Percentiles rank a stretch among this genome's conserved stretches.
phyloP scores from a whole-genome alignment of 2,797 vertebrate species.

The Lacerta agilis region DNA sequence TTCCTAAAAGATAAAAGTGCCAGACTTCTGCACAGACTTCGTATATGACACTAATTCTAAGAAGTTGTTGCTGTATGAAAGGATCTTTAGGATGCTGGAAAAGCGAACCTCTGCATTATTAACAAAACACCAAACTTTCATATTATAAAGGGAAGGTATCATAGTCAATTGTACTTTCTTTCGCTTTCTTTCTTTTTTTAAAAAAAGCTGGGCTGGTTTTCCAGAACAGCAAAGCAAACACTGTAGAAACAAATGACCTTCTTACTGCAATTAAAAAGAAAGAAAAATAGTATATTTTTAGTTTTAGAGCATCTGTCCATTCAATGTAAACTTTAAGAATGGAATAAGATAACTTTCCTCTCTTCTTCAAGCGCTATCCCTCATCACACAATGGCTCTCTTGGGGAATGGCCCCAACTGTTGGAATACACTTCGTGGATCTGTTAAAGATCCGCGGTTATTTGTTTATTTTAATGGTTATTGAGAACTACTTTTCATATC shows the following conservation, averaged over 20 bases:
- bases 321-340: conserved; percentile 3
- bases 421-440: too few species aligned
- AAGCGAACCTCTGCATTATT: not conserved
- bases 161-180: conserved; percentile 33
- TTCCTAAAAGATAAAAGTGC: conserved; percentile 20
- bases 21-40: not conserved
- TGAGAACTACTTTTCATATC: too few species aligned
- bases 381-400: conserved; percentile 27
- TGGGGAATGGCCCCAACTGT: not conserved
- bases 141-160: conserved; percentile 21
- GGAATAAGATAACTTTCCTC: not conserved
- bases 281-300: conserved; percentile 1
- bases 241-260: conserved; percentile 12
- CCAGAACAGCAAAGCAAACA: conserved; percentile 40
- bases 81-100: conserved; percentile 13
- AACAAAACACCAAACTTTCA: not conserved
- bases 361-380: not conserved
- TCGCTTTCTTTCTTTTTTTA: too few species aligned
- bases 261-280: conserved; percentile 49
- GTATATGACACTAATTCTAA: not conserved
- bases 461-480: too few species aligned
- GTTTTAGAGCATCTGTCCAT: not conserved
- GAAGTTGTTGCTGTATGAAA: not conserved
- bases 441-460: too few species aligned
- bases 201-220: conserved; percentile 16